Percentiles rank a stretch among this genome's conserved stretches.
These are phyloP conservation scores for Nephrotoma flavescens DNA, from an alignment of 2,888 invertebrate species.

Conservation along the genomic window DNA sequence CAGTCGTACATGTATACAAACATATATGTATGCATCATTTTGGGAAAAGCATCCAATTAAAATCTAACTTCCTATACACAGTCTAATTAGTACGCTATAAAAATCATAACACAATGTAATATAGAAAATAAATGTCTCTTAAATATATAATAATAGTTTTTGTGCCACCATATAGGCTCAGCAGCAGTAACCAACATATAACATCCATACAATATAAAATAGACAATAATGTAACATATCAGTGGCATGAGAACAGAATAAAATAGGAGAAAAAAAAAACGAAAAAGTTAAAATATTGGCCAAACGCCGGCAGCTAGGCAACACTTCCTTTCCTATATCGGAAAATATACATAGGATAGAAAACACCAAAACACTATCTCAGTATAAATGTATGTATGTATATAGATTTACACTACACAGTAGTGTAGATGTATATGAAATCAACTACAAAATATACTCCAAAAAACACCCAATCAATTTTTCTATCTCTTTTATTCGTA, in stretches of 20 bases:
- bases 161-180: not conserved
- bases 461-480: not conserved
- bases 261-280: not conserved
- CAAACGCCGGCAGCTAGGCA: slow-evolving; percentile 13
- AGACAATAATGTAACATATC: not conserved
- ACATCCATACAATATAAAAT: not conserved
- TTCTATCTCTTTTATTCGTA: not conserved
- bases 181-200: not conserved
- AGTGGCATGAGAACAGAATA: not conserved
- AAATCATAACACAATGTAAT: not conserved
- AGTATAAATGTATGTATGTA: not conserved
- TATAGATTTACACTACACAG: not conserved
- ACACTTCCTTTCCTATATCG: slow-evolving; percentile 7
- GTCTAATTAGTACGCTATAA: not conserved
- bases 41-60: not conserved
- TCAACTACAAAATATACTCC: not conserved
- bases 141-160: not conserved
- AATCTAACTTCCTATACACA: not conserved
- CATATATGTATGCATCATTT: not conserved
- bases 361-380: not conserved
- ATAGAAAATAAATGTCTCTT: not conserved
- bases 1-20: not conserved
- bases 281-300: slow-evolving; percentile 8
- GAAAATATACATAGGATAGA: not conserved
- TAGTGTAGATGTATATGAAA: not conserved